Percentiles rank a stretch among this genome's conserved stretches.
These are phyloP conservation scores for Philonicus albiceps DNA, from an alignment of 2,888 invertebrate genomes.

Conservation along the genomic window DNA sequence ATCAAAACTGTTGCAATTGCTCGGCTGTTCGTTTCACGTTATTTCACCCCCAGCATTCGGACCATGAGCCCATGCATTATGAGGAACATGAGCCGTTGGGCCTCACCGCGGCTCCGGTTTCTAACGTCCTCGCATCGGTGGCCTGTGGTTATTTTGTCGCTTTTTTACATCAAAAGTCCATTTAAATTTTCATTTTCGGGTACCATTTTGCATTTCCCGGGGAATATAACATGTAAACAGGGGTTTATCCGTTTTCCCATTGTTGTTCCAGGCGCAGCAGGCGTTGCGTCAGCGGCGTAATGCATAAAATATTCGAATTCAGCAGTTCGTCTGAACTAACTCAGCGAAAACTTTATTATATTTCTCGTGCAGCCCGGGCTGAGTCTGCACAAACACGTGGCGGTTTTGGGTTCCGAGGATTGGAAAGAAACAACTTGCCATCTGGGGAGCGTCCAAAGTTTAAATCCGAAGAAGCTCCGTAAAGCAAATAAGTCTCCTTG, in stretches of 20 bases:
- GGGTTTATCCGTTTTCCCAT: neutral
- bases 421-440: constrained; percentile 4
- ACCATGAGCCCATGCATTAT: neutral
- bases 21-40: neutral
- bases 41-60: neutral
- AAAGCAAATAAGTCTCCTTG: constrained; percentile 20
- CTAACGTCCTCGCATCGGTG: neutral
- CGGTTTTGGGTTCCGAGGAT: neutral
- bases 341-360: neutral
- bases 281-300: neutral
- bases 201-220: neutral
- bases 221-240: constrained; percentile 14
- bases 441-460: constrained; percentile 12
- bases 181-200: constrained; percentile 1
- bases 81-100: neutral
- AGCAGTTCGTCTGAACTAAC: neutral
- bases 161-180: neutral
- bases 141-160: neutral
- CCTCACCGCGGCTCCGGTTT: neutral
- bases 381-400: neutral
- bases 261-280: neutral
- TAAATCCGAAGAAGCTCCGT: constrained; percentile 1
- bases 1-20: neutral
- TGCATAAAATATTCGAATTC: constrained; percentile 34
- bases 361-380: neutral